phyloP scores from a whole-genome alignment of 2,888 invertebrate species.

The Calliopum simillimum region DNA sequence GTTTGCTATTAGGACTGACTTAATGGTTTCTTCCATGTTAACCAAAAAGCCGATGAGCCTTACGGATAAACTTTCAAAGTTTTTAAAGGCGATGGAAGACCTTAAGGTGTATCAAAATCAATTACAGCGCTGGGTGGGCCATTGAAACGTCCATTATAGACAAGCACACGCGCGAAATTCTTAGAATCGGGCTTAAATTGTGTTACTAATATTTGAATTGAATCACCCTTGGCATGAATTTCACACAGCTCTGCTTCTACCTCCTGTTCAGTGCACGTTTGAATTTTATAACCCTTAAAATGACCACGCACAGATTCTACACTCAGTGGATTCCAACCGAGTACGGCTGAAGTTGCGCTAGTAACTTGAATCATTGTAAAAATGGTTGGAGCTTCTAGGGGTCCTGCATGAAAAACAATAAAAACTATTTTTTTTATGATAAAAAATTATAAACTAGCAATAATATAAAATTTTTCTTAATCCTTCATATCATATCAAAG shows the following conservation, averaged over 20 bases:
- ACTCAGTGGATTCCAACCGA: slow-evolving; percentile 90
- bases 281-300: slow-evolving; percentile 96
- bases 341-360: slow-evolving; percentile 83
- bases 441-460: too few species aligned
- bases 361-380: slow-evolving; percentile 83
- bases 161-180: slow-evolving; percentile 90
- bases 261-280: slow-evolving; percentile 90
- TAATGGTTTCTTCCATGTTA: too few species aligned
- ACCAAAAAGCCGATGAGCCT: slow-evolving; percentile 87
- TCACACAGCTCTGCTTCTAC: slow-evolving; percentile 80
- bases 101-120: slow-evolving; percentile 90
- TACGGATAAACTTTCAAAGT: slow-evolving; percentile 86
- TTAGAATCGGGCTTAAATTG: slow-evolving; percentile 88
- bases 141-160: slow-evolving; percentile 88
- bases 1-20: too few species aligned
- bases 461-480: too few species aligned
- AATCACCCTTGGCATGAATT: slow-evolving; percentile 78
- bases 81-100: slow-evolving; percentile 88
- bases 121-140: slow-evolving; percentile 90
- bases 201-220: slow-evolving; percentile 74
- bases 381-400: slow-evolving; percentile 83
- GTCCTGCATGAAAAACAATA: too few species aligned
- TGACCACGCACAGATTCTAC: slow-evolving; percentile 86
- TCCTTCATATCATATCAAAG: too few species aligned
- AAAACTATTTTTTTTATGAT: too few species aligned